Evolutionary conservation across 2,888 invertebrate genomes (phyloP), one percentile per base, ranked within the genome.

Genomic region (Andrena haemorrhoa): DNA sequence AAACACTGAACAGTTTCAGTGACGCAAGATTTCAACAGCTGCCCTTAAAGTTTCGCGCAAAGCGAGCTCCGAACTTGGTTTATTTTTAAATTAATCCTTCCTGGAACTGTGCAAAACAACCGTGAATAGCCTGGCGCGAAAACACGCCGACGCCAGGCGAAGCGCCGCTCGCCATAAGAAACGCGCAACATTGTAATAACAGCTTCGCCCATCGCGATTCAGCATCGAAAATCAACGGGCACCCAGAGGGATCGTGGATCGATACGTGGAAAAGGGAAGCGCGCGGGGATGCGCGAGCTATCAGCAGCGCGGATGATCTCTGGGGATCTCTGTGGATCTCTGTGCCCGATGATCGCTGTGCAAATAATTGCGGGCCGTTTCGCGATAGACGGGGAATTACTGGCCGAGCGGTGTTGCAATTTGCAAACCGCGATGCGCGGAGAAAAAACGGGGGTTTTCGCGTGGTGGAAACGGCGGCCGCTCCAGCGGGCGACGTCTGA

Each of bases 321-420:
- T 1, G 41, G 10, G 12, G 41, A 41, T 12, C 41, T 41, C 41
- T 16, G 41, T 12, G 60, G 66, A 20, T 31, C 47, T 6, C 35
- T 26, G 6, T 47, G 23, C 26, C 8, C 33, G 16, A 16, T 53
- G 10, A n/a, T 29, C 60, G 65, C 26, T 53, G 61, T 49, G 68
- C 64, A 51, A 76, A 76, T 70, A 76, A 79, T 76, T 71, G 70
- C 41, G n/a, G 61, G 60, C n/a, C 60, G 12, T 10, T n/a, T 56
- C 20, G 56, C 29, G 23, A 12, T 47, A 53, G 53, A 49, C 68
- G 58, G 78, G 41, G 41, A 77, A 60, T 83, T 83, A 85, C 75
- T 68, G 74, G 76, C 20, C 86, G 85, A 85, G 84, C 88, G 87
- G 86, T 87, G 84, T 89, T 88, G 87, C 85, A 90, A 90, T 90